These are phyloP conservation scores for Colletes latitarsis DNA, from an alignment of 1,140 invertebrate genomes.

Conservation along the genomic window DNA sequence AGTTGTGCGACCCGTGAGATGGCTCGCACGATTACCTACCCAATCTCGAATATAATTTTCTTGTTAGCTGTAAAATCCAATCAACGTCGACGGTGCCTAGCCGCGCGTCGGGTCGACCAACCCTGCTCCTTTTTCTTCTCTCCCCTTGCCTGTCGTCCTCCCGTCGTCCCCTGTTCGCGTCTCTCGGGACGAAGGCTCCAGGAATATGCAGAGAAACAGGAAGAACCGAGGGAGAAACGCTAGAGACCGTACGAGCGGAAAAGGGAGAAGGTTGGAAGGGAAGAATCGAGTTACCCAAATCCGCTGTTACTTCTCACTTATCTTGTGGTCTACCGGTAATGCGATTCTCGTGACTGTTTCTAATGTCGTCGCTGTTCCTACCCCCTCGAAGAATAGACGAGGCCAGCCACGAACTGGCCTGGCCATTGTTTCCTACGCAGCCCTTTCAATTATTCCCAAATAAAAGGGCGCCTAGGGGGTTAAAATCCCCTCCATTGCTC, in stretches of 20 bases:
- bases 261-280: constrained; percentile 5
- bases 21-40: constrained; percentile 74
- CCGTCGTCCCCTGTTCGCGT: constrained; percentile 17
- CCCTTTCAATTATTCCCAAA: constrained; percentile 69
- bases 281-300: constrained; percentile 64
- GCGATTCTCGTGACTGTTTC: constrained; percentile 52
- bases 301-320: constrained; percentile 62
- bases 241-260: neutral
- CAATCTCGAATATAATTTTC: constrained; percentile 81
- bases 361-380: constrained; percentile 51
- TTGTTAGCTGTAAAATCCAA: constrained; percentile 81
- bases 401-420: constrained; percentile 51
- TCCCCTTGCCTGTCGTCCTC: constrained; percentile 7
- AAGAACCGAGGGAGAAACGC: neutral
- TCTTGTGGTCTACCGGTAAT: constrained; percentile 51
- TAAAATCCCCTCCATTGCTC: constrained; percentile 1
- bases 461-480: constrained; percentile 63
- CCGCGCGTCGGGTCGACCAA: constrained; percentile 54
- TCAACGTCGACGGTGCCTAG: constrained; percentile 70
- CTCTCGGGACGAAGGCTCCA: constrained; percentile 19
- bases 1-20: constrained; percentile 59
- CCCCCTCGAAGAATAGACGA: constrained; percentile 6
- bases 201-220: constrained; percentile 19
- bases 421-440: constrained; percentile 60
- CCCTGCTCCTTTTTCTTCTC: constrained; percentile 51